These are phyloP conservation scores for Myrmecobius fasciatus DNA, from an alignment of 2,113 vertebrate species.

Conservation along the genomic window DNA sequence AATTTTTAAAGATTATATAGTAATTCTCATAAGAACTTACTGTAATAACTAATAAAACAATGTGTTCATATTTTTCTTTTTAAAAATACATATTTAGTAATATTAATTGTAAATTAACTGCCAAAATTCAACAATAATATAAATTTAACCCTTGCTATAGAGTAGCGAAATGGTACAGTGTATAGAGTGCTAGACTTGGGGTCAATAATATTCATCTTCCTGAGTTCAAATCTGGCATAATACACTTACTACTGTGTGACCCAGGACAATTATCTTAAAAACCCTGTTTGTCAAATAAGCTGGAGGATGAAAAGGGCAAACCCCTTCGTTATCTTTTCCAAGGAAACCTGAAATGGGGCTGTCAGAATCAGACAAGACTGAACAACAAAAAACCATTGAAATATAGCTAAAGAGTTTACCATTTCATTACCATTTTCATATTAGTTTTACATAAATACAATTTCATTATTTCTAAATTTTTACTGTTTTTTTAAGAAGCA, in stretches of 20 bases:
- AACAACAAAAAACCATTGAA: background rate
- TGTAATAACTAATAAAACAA: conserved; percentile 44
- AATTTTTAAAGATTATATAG: background rate
- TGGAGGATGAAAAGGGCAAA: background rate
- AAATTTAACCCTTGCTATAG: background rate
- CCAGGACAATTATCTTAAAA: background rate
- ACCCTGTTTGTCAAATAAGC: background rate
- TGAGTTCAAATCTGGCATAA: background rate
- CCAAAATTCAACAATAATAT: conserved; percentile 6
- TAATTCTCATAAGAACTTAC: conserved; percentile 47
- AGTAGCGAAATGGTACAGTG: background rate
- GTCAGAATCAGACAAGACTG: background rate
- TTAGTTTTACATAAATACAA: background rate
- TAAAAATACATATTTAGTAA: conserved; percentile 35
- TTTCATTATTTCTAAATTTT: conserved; percentile 51
- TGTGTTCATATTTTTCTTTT: conserved; percentile 19
- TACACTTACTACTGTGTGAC: background rate
- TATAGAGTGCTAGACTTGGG: background rate
- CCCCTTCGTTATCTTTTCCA: background rate
- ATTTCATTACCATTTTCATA: too few relatives aligned
- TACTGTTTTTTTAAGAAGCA: conserved; percentile 16
- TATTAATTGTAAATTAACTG: conserved; percentile 43
- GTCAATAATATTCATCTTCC: background rate
- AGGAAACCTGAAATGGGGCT: background rate
- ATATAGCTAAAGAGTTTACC: background rate